A percentile compares a stretch with the other conserved stretches of the same genome.
Evolutionary conservation across 1,140 invertebrate species (phyloP).

Genomic region (Limonius californicus): DNA sequence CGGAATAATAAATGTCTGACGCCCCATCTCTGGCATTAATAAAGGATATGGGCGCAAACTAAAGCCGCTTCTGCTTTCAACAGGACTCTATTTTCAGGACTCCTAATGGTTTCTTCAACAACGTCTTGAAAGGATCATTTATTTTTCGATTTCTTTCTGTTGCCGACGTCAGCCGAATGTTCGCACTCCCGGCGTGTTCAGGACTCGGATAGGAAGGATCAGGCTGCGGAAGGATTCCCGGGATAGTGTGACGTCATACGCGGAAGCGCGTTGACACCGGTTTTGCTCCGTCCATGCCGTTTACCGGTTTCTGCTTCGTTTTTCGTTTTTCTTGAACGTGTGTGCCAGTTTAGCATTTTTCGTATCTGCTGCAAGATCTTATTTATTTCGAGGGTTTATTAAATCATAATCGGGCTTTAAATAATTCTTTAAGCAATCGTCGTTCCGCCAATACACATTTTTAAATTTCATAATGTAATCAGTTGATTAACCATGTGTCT

Average conservation of each 20-base stretch:
- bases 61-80: neutral
- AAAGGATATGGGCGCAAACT: neutral
- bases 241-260: conserved; percentile 44
- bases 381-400: too few relatives aligned
- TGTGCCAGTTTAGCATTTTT: neutral
- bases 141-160: neutral
- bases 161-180: neutral
- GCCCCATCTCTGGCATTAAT: neutral
- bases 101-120: too few relatives aligned
- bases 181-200: neutral
- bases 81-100: neutral
- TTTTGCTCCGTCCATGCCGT: conserved; percentile 32
- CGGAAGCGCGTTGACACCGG: conserved; percentile 36
- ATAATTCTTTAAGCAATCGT: too few relatives aligned
- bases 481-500: too few relatives aligned
- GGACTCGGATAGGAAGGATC: neutral
- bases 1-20: neutral
- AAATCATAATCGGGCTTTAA: too few relatives aligned
- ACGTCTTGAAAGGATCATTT: too few relatives aligned
- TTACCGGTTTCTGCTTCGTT: neutral
- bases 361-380: neutral
- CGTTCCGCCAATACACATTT: too few relatives aligned
- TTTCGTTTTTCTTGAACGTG: neutral
- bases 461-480: too few relatives aligned
- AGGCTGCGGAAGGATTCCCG: conserved; percentile 39